Evolutionary conservation across 2,113 vertebrate genomes (phyloP), one percentile per base, ranked within the genome.

Genomic region (Nannobrachium achirus): DNA sequence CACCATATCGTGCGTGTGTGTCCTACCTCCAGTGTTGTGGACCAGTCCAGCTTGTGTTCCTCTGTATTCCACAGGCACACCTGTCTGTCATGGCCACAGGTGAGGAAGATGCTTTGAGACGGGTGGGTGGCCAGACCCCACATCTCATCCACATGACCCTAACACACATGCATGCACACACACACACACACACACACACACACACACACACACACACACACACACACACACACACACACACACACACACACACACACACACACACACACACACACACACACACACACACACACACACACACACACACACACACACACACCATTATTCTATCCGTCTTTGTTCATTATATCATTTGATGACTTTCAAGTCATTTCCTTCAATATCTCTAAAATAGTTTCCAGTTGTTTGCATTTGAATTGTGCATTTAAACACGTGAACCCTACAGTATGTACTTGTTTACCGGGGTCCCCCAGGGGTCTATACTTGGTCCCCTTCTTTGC

Each of bases 111-210:
- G 84, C 93, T 93, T 67, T 89, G 90, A n/a, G 89, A 91, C 0
- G 93, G 95, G 66, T 97, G 96, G 0, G 95, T 94, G 13, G 95
- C 94, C 72, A 97, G 79, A 0, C 96, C 96, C 96, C 96, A 97
- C 82, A 97, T 92, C 82, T 97, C 96, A 44, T 96, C 95, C 0
- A 95, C 93, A 66, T 97, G 96, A 15, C 95, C 95, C 95, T 96
- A 76, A 10, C 19, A 25, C 46, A 48, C n/a, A 16, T 48, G 49
- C 8, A 75, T 14, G 60, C 0, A 60, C 9, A 10, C 11, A 79
- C 5, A 15, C 25, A 44, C 64, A 56, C 42, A 18, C 13, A 46
- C 38, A 48, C 41, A 71, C 18, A 66, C 42, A 46, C 15, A 63
- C 11, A 73, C 1, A 45, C 46, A 51, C 5, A 65, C 16, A 53